Evolutionary conservation across 2,888 invertebrate species (phyloP).

Genomic region (Fabriciana adippe): DNA sequence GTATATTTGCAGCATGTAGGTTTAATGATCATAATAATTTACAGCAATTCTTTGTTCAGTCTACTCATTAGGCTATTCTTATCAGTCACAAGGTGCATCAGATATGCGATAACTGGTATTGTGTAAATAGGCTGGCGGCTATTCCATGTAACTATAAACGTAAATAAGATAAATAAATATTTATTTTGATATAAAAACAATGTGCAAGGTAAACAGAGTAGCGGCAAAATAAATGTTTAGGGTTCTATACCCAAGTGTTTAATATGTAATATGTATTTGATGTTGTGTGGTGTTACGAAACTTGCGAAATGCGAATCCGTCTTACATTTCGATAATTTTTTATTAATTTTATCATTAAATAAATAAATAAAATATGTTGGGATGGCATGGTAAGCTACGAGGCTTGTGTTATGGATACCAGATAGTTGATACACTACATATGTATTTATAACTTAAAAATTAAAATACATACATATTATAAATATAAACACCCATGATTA

Average conservation of each 20-base stretch:
- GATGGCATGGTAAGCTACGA: too few relatives aligned
- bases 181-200: slow-evolving; percentile 31
- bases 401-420: too few relatives aligned
- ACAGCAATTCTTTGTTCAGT: slow-evolving; percentile 23
- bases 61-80: slow-evolving; percentile 26
- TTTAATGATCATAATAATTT: not conserved
- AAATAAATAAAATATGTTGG: too few relatives aligned
- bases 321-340: too few relatives aligned
- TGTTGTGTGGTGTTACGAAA: too few relatives aligned
- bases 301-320: too few relatives aligned
- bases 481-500: too few relatives aligned
- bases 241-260: not conserved
- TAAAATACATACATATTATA: too few relatives aligned
- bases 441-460: too few relatives aligned
- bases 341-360: too few relatives aligned
- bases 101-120: slow-evolving; percentile 46
- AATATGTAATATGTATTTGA: not conserved
- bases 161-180: slow-evolving; percentile 46
- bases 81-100: slow-evolving; percentile 40
- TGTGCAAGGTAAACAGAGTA: slow-evolving; percentile 18
- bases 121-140: slow-evolving; percentile 53
- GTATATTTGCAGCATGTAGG: too few relatives aligned
- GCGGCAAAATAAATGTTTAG: not conserved
- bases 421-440: too few relatives aligned
- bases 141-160: slow-evolving; percentile 47